Evolutionary conservation across 92 coral and sea anemone genomes (phyloP), one percentile per base, ranked within the genome.

Genomic region (Isaurus tuberculatus): DNA sequence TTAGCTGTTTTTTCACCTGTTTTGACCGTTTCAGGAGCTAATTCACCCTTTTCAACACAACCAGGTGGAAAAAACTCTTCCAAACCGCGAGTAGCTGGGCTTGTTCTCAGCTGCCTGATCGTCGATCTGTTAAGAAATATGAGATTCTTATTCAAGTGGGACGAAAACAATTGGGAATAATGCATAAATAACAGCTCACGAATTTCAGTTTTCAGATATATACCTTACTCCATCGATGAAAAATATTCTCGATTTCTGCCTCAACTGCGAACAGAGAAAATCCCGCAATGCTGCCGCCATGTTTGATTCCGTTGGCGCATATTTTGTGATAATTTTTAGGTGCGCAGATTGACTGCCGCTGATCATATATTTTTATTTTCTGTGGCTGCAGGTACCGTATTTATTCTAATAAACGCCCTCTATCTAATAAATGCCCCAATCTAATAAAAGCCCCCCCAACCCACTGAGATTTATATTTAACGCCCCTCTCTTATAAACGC

Each of bases 31-130:
- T 95, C 98, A 68, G 95, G 98, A 15, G 97, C 91, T 22, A 92
- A 70, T 92, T 95, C 94, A 22, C 91, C 93, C 30, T 85, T 92
- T 9, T 95, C 98, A 22, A 95, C 69, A 11, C 89, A 94, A 0
- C 94, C 93, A 33, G 94, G 96, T 58, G 98, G 98, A 20, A 95
- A 95, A 75, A 95, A 95, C 75, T 95, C 98, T 53, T 95, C 98
- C 79, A 95, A 48, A 2, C 98, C 96, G 73, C 69, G 83, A 57
- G 64, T 57, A 11, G 53, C 65, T 0, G 83, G 80, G n/a, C 90
- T 86, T 34, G 95, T 89, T 69, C 65, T 73, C 27, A 93, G 74
- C 58, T 88, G 55, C 23, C 88, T 92, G 20, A 86, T 42, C 58
- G 64, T 29, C 14, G 75, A 46, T 42, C 85, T 65, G 60, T 42